phyloP scores from a whole-genome alignment of 2,113 vertebrate genomes.

The Aspidoscelis tigris region DNA sequence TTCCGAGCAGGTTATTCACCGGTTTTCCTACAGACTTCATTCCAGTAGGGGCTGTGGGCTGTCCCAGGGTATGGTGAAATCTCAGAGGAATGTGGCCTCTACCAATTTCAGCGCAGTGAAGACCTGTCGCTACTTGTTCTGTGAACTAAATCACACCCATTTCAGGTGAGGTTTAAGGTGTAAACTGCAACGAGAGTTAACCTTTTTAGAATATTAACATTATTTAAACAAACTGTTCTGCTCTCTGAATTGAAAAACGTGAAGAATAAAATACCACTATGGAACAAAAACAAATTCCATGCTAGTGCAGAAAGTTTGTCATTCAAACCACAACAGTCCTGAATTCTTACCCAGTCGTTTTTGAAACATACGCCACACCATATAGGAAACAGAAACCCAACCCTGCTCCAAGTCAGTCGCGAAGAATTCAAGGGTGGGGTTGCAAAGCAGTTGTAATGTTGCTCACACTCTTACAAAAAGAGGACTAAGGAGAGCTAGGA shows the following conservation, averaged over 20 bases:
- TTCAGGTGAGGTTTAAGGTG: too few relatives aligned
- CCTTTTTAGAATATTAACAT: too few relatives aligned
- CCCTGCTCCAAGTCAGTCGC: not conserved
- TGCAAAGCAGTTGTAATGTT: not conserved
- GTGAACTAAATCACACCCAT: too few relatives aligned
- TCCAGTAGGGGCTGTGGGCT: too few relatives aligned
- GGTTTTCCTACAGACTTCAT: too few relatives aligned
- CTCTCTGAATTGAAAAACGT: not conserved
- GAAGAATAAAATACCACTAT: not conserved
- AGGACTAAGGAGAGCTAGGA: not conserved
- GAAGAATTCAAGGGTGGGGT: not conserved
- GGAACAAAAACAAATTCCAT: not conserved
- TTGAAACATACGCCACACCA: not conserved
- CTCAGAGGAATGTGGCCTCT: too few relatives aligned
- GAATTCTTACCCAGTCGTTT: fast-evolving
- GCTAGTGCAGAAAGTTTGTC: not conserved
- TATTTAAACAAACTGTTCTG: too few relatives aligned
- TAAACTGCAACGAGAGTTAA: too few relatives aligned
- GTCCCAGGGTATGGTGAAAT: too few relatives aligned
- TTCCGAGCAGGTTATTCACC: too few relatives aligned
- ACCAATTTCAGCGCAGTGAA: too few relatives aligned
- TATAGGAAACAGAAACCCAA: not conserved
- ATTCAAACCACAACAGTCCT: not conserved
- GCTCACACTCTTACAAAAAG: not conserved
- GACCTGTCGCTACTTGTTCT: too few relatives aligned